phyloP scores from a whole-genome alignment of 2,113 vertebrate genomes.

The Puma concolor region DNA sequence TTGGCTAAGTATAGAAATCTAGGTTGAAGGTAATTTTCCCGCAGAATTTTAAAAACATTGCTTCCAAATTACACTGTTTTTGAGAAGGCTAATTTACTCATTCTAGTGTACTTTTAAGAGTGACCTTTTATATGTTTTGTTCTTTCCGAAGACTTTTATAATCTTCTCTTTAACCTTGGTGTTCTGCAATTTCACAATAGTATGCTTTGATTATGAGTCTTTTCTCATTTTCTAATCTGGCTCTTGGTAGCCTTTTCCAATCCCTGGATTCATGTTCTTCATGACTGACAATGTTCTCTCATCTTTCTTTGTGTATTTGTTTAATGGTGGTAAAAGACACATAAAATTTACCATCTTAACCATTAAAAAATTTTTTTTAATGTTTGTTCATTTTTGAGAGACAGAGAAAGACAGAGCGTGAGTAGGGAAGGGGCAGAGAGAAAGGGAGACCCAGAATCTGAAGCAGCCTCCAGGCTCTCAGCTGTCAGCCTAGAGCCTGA shows the following conservation, averaged over 20 bases:
- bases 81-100: neutral
- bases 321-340: neutral
- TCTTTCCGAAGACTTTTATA: neutral
- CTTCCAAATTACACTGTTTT: neutral
- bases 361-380: neutral
- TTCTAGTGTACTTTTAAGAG: neutral
- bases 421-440: too few species aligned
- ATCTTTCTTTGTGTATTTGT: neutral
- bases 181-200: neutral
- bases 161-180: neutral
- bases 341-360: neutral
- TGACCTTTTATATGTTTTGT: neutral
- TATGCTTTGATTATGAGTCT: neutral
- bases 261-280: neutral
- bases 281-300: neutral
- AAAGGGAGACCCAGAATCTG: too few species aligned
- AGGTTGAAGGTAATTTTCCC: neutral
- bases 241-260: neutral
- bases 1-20: neutral
- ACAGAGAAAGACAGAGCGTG: too few species aligned
- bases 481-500: too few species aligned
- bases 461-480: too few species aligned
- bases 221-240: neutral
- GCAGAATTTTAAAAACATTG: neutral
- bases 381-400: too few species aligned